phyloP scores from a whole-genome alignment of 2,113 vertebrate genomes.

The Recurvirostra avosetta region DNA sequence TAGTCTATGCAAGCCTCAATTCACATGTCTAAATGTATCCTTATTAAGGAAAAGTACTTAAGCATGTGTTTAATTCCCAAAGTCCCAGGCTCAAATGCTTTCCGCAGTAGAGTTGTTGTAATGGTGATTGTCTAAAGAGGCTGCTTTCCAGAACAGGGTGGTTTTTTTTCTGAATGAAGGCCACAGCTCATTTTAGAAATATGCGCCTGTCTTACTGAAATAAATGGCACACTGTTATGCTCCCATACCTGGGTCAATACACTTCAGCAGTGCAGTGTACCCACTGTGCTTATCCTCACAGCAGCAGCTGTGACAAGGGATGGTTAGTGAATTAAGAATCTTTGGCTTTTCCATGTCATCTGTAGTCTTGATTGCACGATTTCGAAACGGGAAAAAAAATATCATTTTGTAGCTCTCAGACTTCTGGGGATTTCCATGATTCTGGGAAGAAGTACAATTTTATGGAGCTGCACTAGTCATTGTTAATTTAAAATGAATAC shows the following conservation, averaged over 20 bases:
- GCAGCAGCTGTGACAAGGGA: neutral
- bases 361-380: neutral
- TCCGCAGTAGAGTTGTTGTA: neutral
- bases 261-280: neutral
- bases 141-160: slow-evolving; percentile 24
- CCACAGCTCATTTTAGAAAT: slow-evolving; percentile 37
- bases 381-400: neutral
- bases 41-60: slow-evolving; percentile 44
- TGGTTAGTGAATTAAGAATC: neutral
- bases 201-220: neutral
- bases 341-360: neutral
- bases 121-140: neutral
- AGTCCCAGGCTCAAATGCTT: slow-evolving; percentile 13
- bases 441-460: slow-evolving; percentile 20
- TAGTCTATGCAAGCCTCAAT: neutral
- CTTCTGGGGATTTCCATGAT: neutral
- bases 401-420: neutral
- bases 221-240: neutral
- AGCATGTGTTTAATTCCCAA: slow-evolving; percentile 46
- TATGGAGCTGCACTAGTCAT: neutral
- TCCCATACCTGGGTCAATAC: neutral
- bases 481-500: slow-evolving; percentile 13
- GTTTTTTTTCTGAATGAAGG: slow-evolving; percentile 17
- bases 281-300: neutral
- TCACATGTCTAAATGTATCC: neutral